Percentiles rank a stretch among this genome's conserved stretches.
Evolutionary conservation across 2,113 vertebrate species (phyloP).

Genomic region (Erpornis zantholeuca): DNA sequence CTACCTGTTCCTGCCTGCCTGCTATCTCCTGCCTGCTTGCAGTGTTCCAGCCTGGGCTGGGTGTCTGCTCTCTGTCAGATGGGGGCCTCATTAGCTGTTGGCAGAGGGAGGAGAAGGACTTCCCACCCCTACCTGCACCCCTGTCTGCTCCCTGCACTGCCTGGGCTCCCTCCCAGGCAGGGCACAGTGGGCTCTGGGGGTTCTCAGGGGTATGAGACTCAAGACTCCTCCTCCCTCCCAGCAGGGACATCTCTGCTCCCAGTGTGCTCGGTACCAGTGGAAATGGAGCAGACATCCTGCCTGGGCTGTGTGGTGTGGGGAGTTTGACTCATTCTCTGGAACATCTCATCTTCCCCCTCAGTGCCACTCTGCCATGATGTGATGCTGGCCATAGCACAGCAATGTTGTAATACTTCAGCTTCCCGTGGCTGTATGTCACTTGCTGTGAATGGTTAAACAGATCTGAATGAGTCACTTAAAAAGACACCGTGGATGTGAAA

Average conservation of each 20-base stretch:
- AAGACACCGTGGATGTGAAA: neutral
- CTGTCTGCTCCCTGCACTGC: neutral
- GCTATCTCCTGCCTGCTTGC: neutral
- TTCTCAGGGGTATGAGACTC: rapidly evolving
- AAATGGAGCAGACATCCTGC: neutral
- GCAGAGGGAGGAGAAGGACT: neutral
- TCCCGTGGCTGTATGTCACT: neutral
- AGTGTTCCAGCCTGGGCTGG: neutral
- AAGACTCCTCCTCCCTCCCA: neutral
- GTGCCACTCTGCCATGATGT: neutral
- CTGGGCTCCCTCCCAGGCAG: neutral
- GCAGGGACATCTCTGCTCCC: neutral
- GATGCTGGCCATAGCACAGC: rapidly evolving
- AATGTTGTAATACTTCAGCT: neutral
- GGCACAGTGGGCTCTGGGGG: neutral
- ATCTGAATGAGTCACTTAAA: conserved; percentile 35
- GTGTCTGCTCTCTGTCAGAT: neutral
- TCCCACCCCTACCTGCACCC: neutral
- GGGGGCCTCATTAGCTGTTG: neutral
- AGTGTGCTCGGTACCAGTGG: neutral
- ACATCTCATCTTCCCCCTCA: neutral
- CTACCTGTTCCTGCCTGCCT: neutral
- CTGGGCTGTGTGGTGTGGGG: neutral
- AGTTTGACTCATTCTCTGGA: neutral
- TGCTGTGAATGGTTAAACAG: neutral